These are phyloP conservation scores for Trachelus stipa DNA, from an alignment of 2,888 invertebrate species.

Conservation along the genomic window DNA sequence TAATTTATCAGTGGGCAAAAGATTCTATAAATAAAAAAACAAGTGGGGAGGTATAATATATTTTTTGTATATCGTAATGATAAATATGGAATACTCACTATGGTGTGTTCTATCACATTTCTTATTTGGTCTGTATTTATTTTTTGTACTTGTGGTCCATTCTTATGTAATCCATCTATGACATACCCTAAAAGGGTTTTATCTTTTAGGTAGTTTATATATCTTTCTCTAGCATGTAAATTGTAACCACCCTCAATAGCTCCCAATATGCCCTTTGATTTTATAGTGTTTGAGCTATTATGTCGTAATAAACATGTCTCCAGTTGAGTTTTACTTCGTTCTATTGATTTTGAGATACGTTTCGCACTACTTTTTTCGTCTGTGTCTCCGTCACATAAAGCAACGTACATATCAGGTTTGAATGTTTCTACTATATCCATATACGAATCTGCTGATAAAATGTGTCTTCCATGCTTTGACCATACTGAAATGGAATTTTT, in stretches of 20 bases:
- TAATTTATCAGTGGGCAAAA: conserved; percentile 77
- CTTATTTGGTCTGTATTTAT: conserved; percentile 70
- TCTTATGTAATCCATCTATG: conserved; percentile 85
- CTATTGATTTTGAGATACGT: conserved; percentile 77
- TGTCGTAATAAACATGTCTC: conserved; percentile 77
- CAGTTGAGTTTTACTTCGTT: conserved; percentile 76
- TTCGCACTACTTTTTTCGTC: conserved; percentile 76
- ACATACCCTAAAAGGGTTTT: conserved; percentile 78
- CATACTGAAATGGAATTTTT: conserved; percentile 80
- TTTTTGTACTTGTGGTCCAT: conserved; percentile 73
- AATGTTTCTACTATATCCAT: conserved; percentile 83
- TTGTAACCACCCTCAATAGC: conserved; percentile 82
- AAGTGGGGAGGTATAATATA: background rate
- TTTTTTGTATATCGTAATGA: conserved; percentile 16
- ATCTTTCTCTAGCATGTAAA: conserved; percentile 73
- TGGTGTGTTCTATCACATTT: conserved; percentile 73
- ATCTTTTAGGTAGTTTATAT: conserved; percentile 72
- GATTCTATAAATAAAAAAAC: conserved; percentile 67
- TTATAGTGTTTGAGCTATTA: conserved; percentile 70
- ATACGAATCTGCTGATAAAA: conserved; percentile 76
- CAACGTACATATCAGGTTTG: conserved; percentile 85
- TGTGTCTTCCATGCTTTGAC: conserved; percentile 81
- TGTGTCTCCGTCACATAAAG: conserved; percentile 83
- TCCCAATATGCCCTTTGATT: conserved; percentile 72
- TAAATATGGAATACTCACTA: conserved; percentile 67